phyloP scores from a whole-genome alignment of 2,113 vertebrate genomes.

The Nycticorax nycticorax region DNA sequence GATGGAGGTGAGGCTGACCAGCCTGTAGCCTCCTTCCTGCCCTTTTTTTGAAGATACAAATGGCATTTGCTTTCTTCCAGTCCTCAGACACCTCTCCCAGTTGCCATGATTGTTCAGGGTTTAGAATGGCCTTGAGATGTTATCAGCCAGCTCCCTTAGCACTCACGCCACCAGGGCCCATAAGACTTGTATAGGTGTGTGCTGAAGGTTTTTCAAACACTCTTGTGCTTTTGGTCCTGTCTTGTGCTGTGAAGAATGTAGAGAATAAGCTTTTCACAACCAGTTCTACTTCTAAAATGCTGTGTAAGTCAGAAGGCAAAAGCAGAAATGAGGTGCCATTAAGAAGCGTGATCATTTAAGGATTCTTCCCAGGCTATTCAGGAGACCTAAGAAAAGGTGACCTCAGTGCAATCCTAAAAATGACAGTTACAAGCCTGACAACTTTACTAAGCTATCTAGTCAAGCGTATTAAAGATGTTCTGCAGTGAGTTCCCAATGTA shows the following conservation, averaged over 20 bases:
- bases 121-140: background rate
- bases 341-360: background rate
- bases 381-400: background rate
- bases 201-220: background rate
- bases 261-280: background rate
- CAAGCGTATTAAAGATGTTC: background rate
- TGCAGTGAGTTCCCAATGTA: background rate
- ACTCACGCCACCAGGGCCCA: background rate
- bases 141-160: background rate
- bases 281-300: background rate
- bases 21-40: background rate
- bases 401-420: background rate
- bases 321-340: background rate
- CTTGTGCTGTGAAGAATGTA: background rate
- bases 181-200: background rate
- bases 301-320: background rate
- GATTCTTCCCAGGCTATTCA: background rate
- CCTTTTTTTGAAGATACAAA: background rate
- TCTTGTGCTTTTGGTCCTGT: background rate
- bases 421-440: background rate
- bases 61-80: background rate
- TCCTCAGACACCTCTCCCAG: background rate
- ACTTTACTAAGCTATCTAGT: background rate
- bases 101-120: background rate
- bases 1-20: background rate